Evolutionary conservation across 2,797 vertebrate genomes (phyloP), one percentile per base, ranked within the genome.

Genomic region (Echiichthys vipera): DNA sequence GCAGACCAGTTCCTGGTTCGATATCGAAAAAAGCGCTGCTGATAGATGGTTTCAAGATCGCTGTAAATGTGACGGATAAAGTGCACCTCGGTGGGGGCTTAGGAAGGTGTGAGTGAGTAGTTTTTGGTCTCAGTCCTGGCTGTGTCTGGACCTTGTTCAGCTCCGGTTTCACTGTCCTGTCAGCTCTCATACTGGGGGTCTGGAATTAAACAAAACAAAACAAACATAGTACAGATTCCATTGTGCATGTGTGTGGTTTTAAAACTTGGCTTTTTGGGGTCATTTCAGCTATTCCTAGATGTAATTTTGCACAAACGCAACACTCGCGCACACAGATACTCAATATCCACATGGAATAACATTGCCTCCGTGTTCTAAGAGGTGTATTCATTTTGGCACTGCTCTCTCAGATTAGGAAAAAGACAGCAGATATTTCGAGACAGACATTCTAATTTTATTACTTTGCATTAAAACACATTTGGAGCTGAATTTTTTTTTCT

Each of bases 301-400:
- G 81, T 74, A 74, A 83, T 85, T 76, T 71, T 30, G 51, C 61
- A 70, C 77, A 66, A 70, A 54, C 36, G 43, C 66, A 69, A 27
- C 66, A 71, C 65, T 56, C 68, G 34, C 64, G 65, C 79, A 71
- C 54, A 65, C 80, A 81, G 69, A 89, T 46, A 77, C 77, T 87
- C 63, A 71, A 80, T 80, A 73, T 86, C 87, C 91, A 92, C 81
- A 90, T 92, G 90, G 88, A 92, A 91, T 87, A 91, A 91, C 84
- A 89, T 75, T 77, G 69, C 71, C 77, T 84, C 27, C 13, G 34
- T 84, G 71, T 79, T 71, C 45, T 62, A 37, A 76, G 76, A 84
- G 74, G 76, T 77, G 55, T 91, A 77, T 92, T 90, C 81, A 85
- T 79, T 58, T 80, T 93, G 91, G 89, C 82, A 49, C 24, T 1